Percentiles rank a stretch among this genome's conserved stretches.
Evolutionary conservation across 2,888 invertebrate genomes (phyloP).

Genomic region (Hirudinaria manillensis): DNA sequence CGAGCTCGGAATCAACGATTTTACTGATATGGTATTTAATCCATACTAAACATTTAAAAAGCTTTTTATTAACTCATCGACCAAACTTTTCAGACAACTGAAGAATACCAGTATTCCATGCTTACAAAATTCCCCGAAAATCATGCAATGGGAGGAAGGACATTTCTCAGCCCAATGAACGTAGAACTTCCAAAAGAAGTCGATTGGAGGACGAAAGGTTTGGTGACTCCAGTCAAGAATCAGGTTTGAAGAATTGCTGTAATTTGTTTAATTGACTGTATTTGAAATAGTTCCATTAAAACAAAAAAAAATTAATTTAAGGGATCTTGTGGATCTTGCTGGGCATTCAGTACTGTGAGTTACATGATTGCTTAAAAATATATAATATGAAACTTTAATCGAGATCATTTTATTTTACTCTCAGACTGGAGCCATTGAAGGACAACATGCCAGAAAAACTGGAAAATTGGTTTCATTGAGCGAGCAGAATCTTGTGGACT

Average conservation of each 20-base stretch:
- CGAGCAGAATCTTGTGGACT: slow-evolving; percentile 56
- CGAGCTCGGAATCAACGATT: slow-evolving; percentile 21
- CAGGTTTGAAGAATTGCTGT: slow-evolving; percentile 32
- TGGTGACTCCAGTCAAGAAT: slow-evolving; percentile 45
- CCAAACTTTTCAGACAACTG: slow-evolving; percentile 28
- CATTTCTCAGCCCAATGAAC: slow-evolving; percentile 33
- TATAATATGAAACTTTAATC: neutral
- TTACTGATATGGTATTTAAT: slow-evolving; percentile 26
- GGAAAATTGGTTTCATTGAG: slow-evolving; percentile 40
- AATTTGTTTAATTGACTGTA: neutral
- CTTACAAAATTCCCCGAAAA: neutral
- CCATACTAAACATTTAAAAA: neutral
- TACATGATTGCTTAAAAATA: neutral
- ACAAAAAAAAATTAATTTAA: neutral
- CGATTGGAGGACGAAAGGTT: slow-evolving; percentile 46
- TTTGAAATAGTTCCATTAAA: neutral
- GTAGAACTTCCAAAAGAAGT: slow-evolving; percentile 40
- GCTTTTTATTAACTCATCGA: neutral
- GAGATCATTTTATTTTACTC: neutral
- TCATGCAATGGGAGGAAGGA: slow-evolving; percentile 1
- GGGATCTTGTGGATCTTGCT: slow-evolving; percentile 25
- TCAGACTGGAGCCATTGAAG: slow-evolving; percentile 26
- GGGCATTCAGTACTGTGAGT: slow-evolving; percentile 25
- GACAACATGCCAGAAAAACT: slow-evolving; percentile 20
- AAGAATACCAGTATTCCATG: slow-evolving; percentile 30